Evolutionary conservation across 2,113 vertebrate species (phyloP).

Genomic region (Prochilodus magdalenae): DNA sequence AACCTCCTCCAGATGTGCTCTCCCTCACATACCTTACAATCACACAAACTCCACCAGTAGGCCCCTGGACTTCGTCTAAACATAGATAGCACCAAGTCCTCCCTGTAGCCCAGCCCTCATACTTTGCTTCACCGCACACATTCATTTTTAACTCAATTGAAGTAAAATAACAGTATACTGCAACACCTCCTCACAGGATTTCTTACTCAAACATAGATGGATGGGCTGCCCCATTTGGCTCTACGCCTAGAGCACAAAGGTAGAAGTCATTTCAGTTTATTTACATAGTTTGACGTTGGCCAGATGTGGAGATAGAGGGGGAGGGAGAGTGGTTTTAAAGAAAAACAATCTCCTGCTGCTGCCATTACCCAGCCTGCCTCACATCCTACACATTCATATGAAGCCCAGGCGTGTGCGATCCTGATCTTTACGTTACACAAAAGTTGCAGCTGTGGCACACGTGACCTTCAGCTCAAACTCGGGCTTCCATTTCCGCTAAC

Average conservation of each 20-base stretch:
- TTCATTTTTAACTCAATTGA: constrained; percentile 20
- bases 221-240: constrained; percentile 19
- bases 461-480: constrained; percentile 52
- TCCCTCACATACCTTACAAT: constrained; percentile 40
- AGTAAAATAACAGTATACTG: background rate
- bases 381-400: constrained; percentile 18
- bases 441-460: constrained; percentile 71
- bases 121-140: background rate
- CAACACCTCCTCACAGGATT: constrained; percentile 27
- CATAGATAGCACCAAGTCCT: constrained; percentile 35
- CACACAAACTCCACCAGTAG: constrained; percentile 1
- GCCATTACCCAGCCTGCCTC: constrained; percentile 30
- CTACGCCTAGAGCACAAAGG: constrained; percentile 34
- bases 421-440: constrained; percentile 29
- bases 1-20: constrained; percentile 50
- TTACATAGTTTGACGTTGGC: constrained; percentile 55
- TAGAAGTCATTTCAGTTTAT: constrained; percentile 52
- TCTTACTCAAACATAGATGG: constrained; percentile 2
- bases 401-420: background rate
- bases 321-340: constrained; percentile 44
- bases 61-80: constrained; percentile 43
- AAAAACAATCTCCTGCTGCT: constrained; percentile 48
- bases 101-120: background rate
- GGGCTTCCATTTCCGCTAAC: background rate
- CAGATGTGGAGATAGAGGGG: constrained; percentile 57